Conservation (phyloP, 2,888 invertebrate species). For the Lasioglossum leucozonium region DNA sequence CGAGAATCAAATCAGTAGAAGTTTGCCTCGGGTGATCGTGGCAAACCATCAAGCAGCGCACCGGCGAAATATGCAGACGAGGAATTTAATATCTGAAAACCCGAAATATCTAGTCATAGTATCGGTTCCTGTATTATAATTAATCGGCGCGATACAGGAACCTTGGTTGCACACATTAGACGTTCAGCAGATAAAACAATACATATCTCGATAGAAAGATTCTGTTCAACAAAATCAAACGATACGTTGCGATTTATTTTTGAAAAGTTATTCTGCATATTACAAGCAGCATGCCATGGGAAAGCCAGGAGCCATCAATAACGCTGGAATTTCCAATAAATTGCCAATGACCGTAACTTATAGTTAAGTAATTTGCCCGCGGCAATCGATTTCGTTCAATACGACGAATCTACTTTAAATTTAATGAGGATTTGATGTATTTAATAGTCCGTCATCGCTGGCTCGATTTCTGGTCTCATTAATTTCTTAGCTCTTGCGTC, state of each 20-base stretch:
- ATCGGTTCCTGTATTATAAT: constrained; percentile 20
- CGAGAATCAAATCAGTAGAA: constrained; percentile 35
- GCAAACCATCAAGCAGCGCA: neutral
- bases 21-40: neutral
- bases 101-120: constrained; percentile 24
- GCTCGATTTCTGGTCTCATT: neutral
- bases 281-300: neutral
- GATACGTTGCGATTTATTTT: neutral
- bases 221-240: neutral
- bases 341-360: constrained; percentile 14
- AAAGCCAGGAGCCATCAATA: neutral
- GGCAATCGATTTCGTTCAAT: constrained; percentile 21
- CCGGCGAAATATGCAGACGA: constrained; percentile 22
- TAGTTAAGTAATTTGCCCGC: neutral
- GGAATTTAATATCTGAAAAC: constrained; percentile 44
- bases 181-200: neutral
- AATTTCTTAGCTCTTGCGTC: neutral
- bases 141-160: neutral
- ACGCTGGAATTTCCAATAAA: constrained; percentile 6
- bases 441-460: constrained; percentile 5
- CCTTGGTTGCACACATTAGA: neutral
- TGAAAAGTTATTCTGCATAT: neutral
- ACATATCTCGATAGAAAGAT: neutral
- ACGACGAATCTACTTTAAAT: neutral
- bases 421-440: neutral